phyloP scores from a whole-genome alignment of 2,888 invertebrate genomes.

The Creontiades dilutus region DNA sequence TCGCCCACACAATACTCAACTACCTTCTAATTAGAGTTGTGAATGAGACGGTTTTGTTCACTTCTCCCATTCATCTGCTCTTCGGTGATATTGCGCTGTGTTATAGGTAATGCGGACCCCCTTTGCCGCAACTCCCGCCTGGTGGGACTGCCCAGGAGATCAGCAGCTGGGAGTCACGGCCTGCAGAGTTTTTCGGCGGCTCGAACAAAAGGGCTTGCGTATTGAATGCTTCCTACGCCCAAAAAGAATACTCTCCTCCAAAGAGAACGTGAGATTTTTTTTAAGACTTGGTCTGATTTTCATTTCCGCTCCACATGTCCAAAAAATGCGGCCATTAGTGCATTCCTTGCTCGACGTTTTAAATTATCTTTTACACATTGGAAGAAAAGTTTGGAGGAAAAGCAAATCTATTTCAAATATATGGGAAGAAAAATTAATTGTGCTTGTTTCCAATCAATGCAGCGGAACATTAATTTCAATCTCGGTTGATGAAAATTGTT shows the following conservation, averaged over 20 bases:
- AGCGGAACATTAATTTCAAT: too few species aligned
- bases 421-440: too few species aligned
- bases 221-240: background rate
- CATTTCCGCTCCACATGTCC: too few species aligned
- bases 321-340: too few species aligned
- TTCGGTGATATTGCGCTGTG: slow-evolving; percentile 17
- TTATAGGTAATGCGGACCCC: background rate
- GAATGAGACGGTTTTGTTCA: slow-evolving; percentile 12
- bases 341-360: too few species aligned
- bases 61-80: slow-evolving; percentile 1
- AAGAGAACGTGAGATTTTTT: slow-evolving; percentile 17
- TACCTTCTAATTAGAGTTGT: slow-evolving; percentile 12
- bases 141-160: background rate
- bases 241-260: background rate
- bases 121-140: background rate
- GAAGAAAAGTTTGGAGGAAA: too few species aligned
- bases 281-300: background rate
- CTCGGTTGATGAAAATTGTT: too few species aligned
- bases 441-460: too few species aligned
- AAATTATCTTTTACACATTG: too few species aligned
- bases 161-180: background rate
- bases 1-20: background rate
- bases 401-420: too few species aligned
- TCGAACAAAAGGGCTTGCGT: background rate
- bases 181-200: background rate